Conservation (phyloP, 2,888 invertebrate species). For the Chironomus tentans region DNA sequence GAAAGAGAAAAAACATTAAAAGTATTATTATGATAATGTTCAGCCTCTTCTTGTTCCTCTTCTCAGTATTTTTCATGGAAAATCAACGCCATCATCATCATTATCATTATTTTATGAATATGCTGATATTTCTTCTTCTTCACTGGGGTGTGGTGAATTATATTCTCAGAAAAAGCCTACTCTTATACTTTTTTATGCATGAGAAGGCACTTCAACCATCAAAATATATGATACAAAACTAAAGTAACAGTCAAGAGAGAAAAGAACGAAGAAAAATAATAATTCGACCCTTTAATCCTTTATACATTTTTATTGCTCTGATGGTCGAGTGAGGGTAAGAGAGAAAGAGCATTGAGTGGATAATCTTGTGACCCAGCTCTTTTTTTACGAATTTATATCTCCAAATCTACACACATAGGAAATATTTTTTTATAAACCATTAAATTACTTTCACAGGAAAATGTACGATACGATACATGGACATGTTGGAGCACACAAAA, state of each 20-base stretch:
- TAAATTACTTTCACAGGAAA: neutral
- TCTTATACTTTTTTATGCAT: neutral
- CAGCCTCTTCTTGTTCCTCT: neutral
- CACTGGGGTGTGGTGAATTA: neutral
- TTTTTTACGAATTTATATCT: neutral
- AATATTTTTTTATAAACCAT: too few relatives aligned
- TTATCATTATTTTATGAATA: neutral
- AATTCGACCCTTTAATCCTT: constrained; percentile 18
- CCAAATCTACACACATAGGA: neutral
- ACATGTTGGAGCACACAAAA: neutral
- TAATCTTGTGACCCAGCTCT: neutral
- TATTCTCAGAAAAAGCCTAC: neutral
- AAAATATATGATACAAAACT: neutral
- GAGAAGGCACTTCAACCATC: neutral
- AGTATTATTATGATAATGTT: constrained; percentile 1
- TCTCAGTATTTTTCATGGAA: too few relatives aligned
- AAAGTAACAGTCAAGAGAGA: neutral
- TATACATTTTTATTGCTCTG: constrained; percentile 21
- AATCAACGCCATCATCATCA: neutral
- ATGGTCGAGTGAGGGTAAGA: neutral
- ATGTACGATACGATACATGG: neutral
- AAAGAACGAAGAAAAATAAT: neutral
- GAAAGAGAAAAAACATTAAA: constrained; percentile 6
- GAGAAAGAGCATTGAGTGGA: neutral
- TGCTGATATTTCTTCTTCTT: neutral